Conservation (phyloP, 1,140 invertebrate genomes). For the Hermetia illucens region DNA sequence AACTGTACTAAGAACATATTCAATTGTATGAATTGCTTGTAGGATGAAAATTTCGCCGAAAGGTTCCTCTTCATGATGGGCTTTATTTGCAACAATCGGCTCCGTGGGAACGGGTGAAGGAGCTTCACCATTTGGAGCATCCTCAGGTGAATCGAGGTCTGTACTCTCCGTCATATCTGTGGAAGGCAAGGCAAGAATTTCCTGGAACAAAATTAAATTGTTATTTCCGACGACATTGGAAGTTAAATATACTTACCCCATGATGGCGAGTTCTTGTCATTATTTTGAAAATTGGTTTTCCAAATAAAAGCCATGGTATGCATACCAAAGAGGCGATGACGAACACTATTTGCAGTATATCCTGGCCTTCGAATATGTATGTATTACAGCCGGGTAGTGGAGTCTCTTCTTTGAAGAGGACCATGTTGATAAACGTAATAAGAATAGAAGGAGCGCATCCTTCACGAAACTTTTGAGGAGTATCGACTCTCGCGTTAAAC, state of each 20-base stretch:
- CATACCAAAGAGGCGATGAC: constrained; percentile 64
- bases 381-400: constrained; percentile 39
- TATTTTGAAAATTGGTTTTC: constrained; percentile 68
- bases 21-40: constrained; percentile 91
- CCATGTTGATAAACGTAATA: constrained; percentile 88
- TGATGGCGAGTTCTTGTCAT: constrained; percentile 17
- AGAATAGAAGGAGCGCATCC: constrained; percentile 76
- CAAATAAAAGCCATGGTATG: constrained; percentile 84
- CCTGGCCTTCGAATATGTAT: constrained; percentile 63
- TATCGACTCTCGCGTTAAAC: constrained; percentile 42
- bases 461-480: constrained; percentile 34
- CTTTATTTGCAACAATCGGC: too few relatives aligned
- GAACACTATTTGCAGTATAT: constrained; percentile 52
- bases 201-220: constrained; percentile 16
- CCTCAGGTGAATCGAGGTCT: too few relatives aligned
- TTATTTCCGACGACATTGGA: constrained; percentile 3
- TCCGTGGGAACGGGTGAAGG: not conserved
- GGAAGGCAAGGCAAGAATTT: constrained; percentile 15
- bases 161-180: constrained; percentile 22
- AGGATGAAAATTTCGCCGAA: constrained; percentile 84
- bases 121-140: constrained; percentile 6
- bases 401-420: constrained; percentile 50
- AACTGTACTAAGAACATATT: constrained; percentile 90
- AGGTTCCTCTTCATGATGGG: constrained; percentile 50
- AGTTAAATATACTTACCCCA: constrained; percentile 27